phyloP scores from a whole-genome alignment of 2,888 invertebrate species.

The Heliconius erato region DNA sequence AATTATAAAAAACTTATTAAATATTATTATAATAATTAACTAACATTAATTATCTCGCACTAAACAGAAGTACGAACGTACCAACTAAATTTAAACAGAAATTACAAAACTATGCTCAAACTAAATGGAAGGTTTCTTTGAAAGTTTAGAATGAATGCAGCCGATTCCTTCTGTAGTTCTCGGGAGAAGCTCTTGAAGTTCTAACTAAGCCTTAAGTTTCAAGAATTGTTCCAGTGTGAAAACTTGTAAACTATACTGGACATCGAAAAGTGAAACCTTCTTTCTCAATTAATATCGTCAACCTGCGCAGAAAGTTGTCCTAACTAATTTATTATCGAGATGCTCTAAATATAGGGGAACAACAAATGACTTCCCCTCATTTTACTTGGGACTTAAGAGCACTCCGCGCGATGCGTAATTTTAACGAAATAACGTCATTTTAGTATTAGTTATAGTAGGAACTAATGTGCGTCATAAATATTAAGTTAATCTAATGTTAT shows the following conservation, averaged over 20 bases:
- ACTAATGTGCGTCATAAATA: neutral
- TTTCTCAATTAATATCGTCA: constrained; percentile 20
- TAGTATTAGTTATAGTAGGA: neutral
- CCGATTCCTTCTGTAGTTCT: constrained; percentile 3
- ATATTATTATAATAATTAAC: neutral
- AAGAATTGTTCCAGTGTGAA: neutral
- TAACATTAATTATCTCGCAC: neutral
- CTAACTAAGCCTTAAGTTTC: constrained; percentile 5
- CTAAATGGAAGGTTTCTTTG: neutral
- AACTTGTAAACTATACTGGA: constrained; percentile 29
- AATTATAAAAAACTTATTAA: neutral
- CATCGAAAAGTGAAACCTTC: constrained; percentile 11
- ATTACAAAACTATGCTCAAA: neutral
- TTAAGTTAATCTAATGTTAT: neutral
- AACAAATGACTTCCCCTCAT: neutral
- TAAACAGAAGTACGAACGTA: neutral
- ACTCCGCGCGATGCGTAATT: neutral
- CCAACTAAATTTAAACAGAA: neutral
- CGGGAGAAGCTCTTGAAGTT: constrained; percentile 7
- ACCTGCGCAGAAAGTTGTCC: neutral
- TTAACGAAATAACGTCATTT: neutral
- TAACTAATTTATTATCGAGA: constrained; percentile 4
- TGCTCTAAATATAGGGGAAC: neutral
- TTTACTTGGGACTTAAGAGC: neutral
- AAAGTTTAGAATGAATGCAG: constrained; percentile 11